Evolutionary conservation across 1,140 invertebrate genomes (phyloP).

Genomic region (Dendrolimus punctatus): DNA sequence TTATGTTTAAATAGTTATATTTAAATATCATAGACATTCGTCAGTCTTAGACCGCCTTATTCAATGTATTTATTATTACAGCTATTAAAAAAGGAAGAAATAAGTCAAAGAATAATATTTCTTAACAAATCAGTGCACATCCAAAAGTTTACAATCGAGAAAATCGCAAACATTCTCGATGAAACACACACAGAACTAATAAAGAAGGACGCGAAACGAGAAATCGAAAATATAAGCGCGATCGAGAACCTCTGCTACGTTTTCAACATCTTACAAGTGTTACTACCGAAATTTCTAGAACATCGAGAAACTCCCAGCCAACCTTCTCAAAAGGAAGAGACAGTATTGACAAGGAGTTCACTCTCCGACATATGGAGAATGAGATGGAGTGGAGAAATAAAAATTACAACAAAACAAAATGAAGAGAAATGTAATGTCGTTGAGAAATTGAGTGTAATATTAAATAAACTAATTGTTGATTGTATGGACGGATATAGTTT

Average conservation of each 20-base stretch:
- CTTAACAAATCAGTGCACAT: slow-evolving; percentile 46
- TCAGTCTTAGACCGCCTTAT: too few species aligned
- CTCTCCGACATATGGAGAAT: slow-evolving; percentile 45
- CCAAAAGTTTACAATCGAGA: slow-evolving; percentile 40
- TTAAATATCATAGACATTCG: too few species aligned
- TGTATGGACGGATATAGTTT: slow-evolving; percentile 47
- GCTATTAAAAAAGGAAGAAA: slow-evolving; percentile 38
- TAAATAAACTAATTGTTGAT: slow-evolving; percentile 46
- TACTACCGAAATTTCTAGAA: slow-evolving; percentile 32
- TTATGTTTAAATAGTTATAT: too few species aligned
- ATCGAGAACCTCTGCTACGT: slow-evolving; percentile 42
- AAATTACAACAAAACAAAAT: neutral
- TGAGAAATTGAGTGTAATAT: slow-evolving; percentile 26
- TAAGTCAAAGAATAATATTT: slow-evolving; percentile 29
- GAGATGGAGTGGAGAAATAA: slow-evolving; percentile 35
- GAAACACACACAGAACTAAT: slow-evolving; percentile 13
- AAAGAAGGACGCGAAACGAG: slow-evolving; percentile 21
- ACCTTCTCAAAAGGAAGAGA: slow-evolving; percentile 24
- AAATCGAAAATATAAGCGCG: slow-evolving; percentile 20
- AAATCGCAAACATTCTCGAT: slow-evolving; percentile 32
- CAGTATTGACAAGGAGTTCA: slow-evolving; percentile 30
- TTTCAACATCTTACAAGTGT: slow-evolving; percentile 39
- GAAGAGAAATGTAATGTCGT: slow-evolving; percentile 25
- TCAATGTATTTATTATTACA: slow-evolving; percentile 17
- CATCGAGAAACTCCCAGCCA: slow-evolving; percentile 17